A percentile compares a stretch with the other conserved stretches of the same genome.
Evolutionary conservation across 53 echinoderm and acorn worm species (phyloP).

Genomic region (Apostichopus leukothele): DNA sequence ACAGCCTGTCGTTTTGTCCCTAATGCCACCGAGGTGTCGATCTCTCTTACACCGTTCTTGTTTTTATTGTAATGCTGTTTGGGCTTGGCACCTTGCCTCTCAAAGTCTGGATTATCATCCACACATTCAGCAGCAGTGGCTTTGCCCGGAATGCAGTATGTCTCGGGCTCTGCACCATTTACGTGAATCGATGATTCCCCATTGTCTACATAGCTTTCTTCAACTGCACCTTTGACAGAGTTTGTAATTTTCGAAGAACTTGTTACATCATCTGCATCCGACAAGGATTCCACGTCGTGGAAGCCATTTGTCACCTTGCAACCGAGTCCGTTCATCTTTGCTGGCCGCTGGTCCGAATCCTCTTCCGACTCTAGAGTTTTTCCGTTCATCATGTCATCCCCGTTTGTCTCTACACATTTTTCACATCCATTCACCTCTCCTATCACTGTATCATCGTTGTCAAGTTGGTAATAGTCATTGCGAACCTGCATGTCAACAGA

Average conservation of each 20-base stretch:
- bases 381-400: neutral
- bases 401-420: neutral
- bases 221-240: neutral
- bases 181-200: neutral
- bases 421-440: neutral
- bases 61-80: slow-evolving; percentile 53
- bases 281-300: neutral
- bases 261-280: neutral
- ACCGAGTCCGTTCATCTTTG: neutral
- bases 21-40: neutral
- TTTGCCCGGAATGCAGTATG: neutral
- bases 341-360: neutral
- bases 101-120: slow-evolving; percentile 41
- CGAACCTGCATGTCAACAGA: neutral
- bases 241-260: neutral
- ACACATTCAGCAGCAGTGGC: neutral
- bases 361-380: neutral
- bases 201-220: neutral
- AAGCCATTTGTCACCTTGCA: slow-evolving; percentile 10
- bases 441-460: neutral
- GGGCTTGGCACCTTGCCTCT: slow-evolving; percentile 76
- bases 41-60: slow-evolving; percentile 33
- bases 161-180: neutral
- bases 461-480: slow-evolving; percentile 7
- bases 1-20: slow-evolving; percentile 17